These are phyloP conservation scores for Siphamia tubifer DNA, from an alignment of 2,113 vertebrate species.

Conservation along the genomic window DNA sequence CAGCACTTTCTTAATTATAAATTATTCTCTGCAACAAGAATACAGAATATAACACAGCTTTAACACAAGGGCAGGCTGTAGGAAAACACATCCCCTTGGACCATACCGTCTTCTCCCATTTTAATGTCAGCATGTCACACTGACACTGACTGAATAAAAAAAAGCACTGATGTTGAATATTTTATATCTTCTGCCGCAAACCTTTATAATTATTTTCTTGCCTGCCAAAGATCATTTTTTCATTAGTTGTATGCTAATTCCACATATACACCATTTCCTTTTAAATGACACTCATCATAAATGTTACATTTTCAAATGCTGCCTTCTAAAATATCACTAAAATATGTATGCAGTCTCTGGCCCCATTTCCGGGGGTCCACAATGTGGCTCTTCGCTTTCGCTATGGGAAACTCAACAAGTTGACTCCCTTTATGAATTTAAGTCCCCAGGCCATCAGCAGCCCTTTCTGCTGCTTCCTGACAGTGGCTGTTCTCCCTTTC, in stretches of 20 bases:
- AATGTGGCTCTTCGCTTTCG: constrained; percentile 43
- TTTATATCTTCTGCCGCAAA: constrained; percentile 45
- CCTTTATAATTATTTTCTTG: constrained; percentile 13
- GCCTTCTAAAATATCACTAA: constrained; percentile 55
- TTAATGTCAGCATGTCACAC: constrained; percentile 17
- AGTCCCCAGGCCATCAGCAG: constrained; percentile 43
- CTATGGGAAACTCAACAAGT: constrained; percentile 57
- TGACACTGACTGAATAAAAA: background rate
- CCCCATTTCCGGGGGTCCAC: constrained; percentile 50
- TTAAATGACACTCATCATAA: constrained; percentile 42
- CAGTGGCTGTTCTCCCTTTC: constrained; percentile 32
- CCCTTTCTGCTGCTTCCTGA: constrained; percentile 47
- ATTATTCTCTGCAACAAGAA: background rate
- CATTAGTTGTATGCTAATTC: constrained; percentile 26
- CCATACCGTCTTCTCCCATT: constrained; percentile 13
- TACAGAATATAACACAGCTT: no score
- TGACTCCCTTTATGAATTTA: constrained; percentile 57
- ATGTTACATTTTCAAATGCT: constrained; percentile 52
- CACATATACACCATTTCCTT: background rate
- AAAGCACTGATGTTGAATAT: constrained; percentile 49
- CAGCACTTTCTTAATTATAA: background rate
- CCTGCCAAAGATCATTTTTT: constrained; percentile 8
- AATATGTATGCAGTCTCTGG: constrained; percentile 60
- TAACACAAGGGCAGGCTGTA: background rate
- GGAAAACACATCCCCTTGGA: background rate